These are phyloP conservation scores for Stigmatopora argus DNA, from an alignment of 2,113 vertebrate species.

Conservation along the genomic window DNA sequence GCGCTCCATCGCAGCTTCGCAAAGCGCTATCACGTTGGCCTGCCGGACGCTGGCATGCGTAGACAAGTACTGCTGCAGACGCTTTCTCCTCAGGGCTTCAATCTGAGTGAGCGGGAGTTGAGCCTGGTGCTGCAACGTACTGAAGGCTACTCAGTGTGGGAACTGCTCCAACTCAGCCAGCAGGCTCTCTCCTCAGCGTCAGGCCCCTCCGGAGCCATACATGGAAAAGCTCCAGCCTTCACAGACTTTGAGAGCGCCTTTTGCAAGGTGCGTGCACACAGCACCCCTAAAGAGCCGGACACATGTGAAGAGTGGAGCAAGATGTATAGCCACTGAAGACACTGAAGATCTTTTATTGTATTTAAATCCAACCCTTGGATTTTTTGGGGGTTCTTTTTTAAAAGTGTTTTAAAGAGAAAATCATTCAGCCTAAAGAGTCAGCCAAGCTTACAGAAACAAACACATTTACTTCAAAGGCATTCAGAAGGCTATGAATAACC, in stretches of 20 bases:
- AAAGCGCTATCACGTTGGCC: slow-evolving; percentile 82
- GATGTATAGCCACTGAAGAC: slow-evolving; percentile 79
- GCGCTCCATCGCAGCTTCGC: slow-evolving; percentile 80
- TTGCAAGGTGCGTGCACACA: slow-evolving; percentile 82
- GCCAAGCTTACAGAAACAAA: slow-evolving; percentile 46
- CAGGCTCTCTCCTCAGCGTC: slow-evolving; percentile 74
- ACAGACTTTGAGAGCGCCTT: slow-evolving; percentile 90
- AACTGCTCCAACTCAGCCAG: slow-evolving; percentile 86
- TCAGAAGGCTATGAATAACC: slow-evolving; percentile 65
- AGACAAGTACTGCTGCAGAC: slow-evolving; percentile 83
- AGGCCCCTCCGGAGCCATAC: slow-evolving; percentile 50
- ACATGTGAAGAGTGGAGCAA: slow-evolving; percentile 90
- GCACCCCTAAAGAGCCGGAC: slow-evolving; percentile 85
- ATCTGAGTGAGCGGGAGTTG: slow-evolving; percentile 83
- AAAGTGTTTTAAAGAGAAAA: slow-evolving; percentile 30
- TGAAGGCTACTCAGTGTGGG: slow-evolving; percentile 82
- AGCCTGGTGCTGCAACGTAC: slow-evolving; percentile 80
- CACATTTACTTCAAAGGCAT: slow-evolving; percentile 62
- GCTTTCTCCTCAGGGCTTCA: slow-evolving; percentile 78
- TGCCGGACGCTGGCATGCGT: slow-evolving; percentile 77
- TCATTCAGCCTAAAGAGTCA: slow-evolving; percentile 70
- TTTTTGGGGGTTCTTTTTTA: slow-evolving; percentile 38
- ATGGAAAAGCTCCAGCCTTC: slow-evolving; percentile 73
- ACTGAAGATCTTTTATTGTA: slow-evolving; percentile 26
- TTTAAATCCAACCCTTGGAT: slow-evolving; percentile 42